Conservation (phyloP, 2,888 invertebrate species). For the Caenorhabditis sp. region DNA sequence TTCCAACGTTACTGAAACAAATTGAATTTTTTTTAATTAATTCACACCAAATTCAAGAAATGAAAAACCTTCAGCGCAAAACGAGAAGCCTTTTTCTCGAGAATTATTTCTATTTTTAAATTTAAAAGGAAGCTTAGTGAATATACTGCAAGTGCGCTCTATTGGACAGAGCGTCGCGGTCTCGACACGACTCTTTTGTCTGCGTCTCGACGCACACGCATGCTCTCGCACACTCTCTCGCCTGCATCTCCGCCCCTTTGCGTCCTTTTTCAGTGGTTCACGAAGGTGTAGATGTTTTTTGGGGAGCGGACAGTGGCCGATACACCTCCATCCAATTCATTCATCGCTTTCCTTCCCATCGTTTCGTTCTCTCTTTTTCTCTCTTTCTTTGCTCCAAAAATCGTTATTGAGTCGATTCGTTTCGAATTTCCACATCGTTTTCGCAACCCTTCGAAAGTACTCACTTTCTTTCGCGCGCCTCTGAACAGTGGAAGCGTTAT, state of each 20-base stretch:
- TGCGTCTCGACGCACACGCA: conserved; percentile 16
- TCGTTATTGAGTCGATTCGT: no score
- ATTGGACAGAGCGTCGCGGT: conserved; percentile 19
- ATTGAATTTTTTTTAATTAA: background rate
- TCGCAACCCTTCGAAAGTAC: no score
- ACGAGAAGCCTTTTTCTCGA: no score
- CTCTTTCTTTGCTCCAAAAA: background rate
- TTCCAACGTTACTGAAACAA: background rate
- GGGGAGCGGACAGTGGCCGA: no score
- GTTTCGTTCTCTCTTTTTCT: background rate
- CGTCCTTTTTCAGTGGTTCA: conserved; percentile 15
- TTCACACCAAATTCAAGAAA: no score
- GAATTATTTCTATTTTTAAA: background rate
- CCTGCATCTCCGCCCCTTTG: background rate
- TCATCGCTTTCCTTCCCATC: background rate
- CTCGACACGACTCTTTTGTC: conserved; percentile 33
- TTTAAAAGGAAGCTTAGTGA: conserved; percentile 23
- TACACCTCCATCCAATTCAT: background rate
- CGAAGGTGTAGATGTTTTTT: no score
- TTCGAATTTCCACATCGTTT: background rate
- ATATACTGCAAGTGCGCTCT: conserved; percentile 34
- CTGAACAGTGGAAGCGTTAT: no score
- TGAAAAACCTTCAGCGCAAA: no score
- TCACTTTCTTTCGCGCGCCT: no score
- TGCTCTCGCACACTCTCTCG: conserved; percentile 2